A percentile compares a stretch with the other conserved stretches of the same genome.
Conservation (phyloP, 2,113 vertebrate species). For the Toxostoma redivivum region DNA sequence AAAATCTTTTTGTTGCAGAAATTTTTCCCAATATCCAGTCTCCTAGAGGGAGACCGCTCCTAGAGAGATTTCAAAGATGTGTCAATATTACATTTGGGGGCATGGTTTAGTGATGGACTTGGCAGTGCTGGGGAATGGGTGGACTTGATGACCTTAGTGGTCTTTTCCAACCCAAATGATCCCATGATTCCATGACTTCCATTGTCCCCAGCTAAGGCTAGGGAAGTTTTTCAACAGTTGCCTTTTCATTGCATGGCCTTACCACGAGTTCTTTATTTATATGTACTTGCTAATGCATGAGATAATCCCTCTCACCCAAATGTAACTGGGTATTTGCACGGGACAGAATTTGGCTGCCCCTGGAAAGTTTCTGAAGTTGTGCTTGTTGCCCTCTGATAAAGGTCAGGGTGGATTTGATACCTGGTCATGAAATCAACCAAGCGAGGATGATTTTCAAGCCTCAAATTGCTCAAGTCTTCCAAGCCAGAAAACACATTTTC, state of each 20-base stretch:
- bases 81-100: not conserved
- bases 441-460: not conserved
- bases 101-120: not conserved
- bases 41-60: too few relatives aligned
- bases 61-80: not conserved
- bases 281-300: not conserved
- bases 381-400: not conserved
- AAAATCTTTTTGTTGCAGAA: not conserved
- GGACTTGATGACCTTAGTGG: accelerated
- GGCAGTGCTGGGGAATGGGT: not conserved
- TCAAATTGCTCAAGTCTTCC: not conserved
- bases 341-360: not conserved
- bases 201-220: accelerated
- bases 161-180: not conserved
- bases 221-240: not conserved
- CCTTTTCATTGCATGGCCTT: not conserved
- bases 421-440: not conserved
- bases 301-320: not conserved
- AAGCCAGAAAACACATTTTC: not conserved
- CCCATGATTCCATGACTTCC: not conserved
- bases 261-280: accelerated
- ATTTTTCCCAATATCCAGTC: not conserved
- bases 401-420: not conserved
- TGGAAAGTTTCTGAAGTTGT: not conserved
- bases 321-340: not conserved